A percentile compares a stretch with the other conserved stretches of the same genome.
Conservation (phyloP, 1,140 invertebrate genomes). For the Paramacrobiotus metropolitanus region DNA sequence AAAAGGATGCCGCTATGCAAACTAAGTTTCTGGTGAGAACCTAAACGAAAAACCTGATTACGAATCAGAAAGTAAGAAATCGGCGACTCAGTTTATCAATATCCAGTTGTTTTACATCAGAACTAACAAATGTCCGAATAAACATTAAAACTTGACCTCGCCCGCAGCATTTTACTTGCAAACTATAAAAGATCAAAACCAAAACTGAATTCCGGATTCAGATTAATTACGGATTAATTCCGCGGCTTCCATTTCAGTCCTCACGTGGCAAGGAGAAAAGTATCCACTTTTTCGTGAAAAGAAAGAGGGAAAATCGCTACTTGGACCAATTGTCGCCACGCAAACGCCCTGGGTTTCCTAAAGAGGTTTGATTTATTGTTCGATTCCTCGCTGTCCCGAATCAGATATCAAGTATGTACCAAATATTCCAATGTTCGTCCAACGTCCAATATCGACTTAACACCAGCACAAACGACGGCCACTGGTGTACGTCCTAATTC, state of each 20-base stretch:
- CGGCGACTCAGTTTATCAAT: neutral
- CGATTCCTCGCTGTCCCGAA: too few relatives aligned
- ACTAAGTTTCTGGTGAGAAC: slow-evolving; percentile 28
- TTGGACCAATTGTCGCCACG: slow-evolving; percentile 45
- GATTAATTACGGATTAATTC: slow-evolving; percentile 30
- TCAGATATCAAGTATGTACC: slow-evolving; percentile 20
- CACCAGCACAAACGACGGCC: slow-evolving; percentile 72
- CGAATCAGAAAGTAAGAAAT: slow-evolving; percentile 1
- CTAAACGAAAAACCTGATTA: slow-evolving; percentile 8
- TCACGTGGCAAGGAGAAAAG: slow-evolving; percentile 40
- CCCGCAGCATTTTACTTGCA: too few relatives aligned
- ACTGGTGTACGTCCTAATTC: slow-evolving; percentile 63
- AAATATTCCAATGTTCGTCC: slow-evolving; percentile 75
- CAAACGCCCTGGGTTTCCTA: slow-evolving; percentile 83
- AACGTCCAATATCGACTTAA: slow-evolving; percentile 93
- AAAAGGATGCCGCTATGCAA: slow-evolving; percentile 58
- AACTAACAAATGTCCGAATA: too few relatives aligned
- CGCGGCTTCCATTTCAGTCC: slow-evolving; percentile 38
- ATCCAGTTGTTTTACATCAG: too few relatives aligned
- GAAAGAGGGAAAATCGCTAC: slow-evolving; percentile 52
- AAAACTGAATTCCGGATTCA: too few relatives aligned
- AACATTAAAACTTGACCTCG: too few relatives aligned
- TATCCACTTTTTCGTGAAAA: slow-evolving; percentile 45
- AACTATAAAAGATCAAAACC: too few relatives aligned
- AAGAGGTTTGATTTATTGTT: too few relatives aligned